Evolutionary conservation across 2,113 vertebrate genomes (phyloP), one percentile per base, ranked within the genome.

Genomic region (Chloropsis cyanopogon): DNA sequence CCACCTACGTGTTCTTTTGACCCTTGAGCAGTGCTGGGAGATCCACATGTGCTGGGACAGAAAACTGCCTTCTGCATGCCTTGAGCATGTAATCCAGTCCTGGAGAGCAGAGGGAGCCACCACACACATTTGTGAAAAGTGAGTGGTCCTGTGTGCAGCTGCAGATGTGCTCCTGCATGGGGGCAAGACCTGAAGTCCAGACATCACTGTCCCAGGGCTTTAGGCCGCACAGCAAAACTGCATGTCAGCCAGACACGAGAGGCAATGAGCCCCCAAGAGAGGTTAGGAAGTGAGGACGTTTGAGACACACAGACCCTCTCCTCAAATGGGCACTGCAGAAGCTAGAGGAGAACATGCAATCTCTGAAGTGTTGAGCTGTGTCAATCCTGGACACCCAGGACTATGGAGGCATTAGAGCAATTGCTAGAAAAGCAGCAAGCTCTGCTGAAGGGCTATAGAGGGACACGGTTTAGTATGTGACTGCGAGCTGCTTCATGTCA

Each of bases 101-200:
- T 61, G 24, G 37, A 35, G 59, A 89, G 10, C 72, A 83, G 57
- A 83, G 50, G 6, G 18, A 82, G 24, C 9, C 31, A 53, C 28
- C 25, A 53, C 26, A 44, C 3, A 7, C 25, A 47, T 60, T 33
- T 84, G 12, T 41, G 68, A 59, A 54, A 76, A 69, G 31, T 7
- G 2, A 79, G 24, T 18, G 29, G 37, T 65, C 47, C 29, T 23
- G 0, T 11, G 19, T 1, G 1, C 25, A 86, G 52, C 28, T 66
- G 24, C 42, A 88, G 39, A 49, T 26, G 22, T 66, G 18, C 12
- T 90, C 7, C 50, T 88, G 80, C 52, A 29, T 14, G 20, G 69
- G 33, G 53, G 8, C 44, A 73, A 80, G n/a, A 61, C 16, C 68
- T 41, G 46, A 78, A 35, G 42, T 21, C 37, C 70, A 65, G 24